Evolutionary conservation across 1,140 invertebrate genomes (phyloP).

Genomic region (Aplysia californica): DNA sequence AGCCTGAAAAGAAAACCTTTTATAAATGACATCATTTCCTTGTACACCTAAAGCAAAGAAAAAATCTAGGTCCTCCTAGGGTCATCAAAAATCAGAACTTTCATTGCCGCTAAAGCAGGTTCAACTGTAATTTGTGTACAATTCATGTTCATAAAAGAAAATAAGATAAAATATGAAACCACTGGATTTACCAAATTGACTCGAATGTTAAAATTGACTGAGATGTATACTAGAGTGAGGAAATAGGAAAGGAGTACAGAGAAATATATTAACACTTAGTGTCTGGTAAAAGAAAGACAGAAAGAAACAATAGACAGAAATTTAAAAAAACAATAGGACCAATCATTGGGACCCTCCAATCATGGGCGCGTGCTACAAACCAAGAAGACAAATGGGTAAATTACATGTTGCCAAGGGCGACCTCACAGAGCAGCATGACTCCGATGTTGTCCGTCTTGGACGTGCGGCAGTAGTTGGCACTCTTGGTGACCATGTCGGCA

Average conservation of each 20-base stretch:
- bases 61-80: not conserved
- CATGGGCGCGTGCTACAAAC: not conserved
- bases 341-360: not conserved
- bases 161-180: too few species aligned
- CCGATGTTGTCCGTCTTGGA: conserved; percentile 78
- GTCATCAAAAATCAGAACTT: too few species aligned
- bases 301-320: too few species aligned
- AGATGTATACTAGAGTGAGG: too few species aligned
- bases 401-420: conserved; percentile 89
- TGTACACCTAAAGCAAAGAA: not conserved
- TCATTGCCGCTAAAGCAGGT: too few species aligned
- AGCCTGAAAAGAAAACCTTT: not conserved
- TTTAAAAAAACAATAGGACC: too few species aligned
- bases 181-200: too few species aligned
- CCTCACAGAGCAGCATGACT: conserved; percentile 92
- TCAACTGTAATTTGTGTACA: too few species aligned
- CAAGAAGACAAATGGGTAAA: conserved; percentile 65
- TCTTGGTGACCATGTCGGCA: conserved; percentile 99
- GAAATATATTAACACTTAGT: too few species aligned
- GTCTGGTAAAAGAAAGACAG: too few species aligned
- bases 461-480: conserved; percentile 96
- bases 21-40: not conserved
- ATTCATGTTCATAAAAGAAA: too few species aligned
- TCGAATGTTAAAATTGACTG: not conserved
- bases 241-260: too few species aligned